Base-by-base conservation (phyloP, 2,113 vertebrate species). In the Otis tarda region DNA sequence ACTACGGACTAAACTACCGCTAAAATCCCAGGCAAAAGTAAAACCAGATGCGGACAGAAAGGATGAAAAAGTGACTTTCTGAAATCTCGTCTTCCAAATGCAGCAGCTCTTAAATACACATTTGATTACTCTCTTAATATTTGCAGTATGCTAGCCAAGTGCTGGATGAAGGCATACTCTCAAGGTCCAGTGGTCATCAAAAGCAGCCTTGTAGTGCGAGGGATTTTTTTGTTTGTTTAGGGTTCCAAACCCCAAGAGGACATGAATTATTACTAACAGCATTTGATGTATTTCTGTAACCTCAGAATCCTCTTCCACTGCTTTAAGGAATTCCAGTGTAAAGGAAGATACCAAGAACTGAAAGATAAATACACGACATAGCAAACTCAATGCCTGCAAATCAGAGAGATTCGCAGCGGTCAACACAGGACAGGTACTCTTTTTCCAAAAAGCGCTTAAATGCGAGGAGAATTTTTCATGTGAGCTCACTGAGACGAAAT, bases 71-170 rank as follows among this genome's bases (percentile, higher is more conserved):
- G 77, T 73, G 90, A 65, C 73, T 78, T 80, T n/a, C 24, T 84
- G 56, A 92, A 89, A 64, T 69, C 30, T 45, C 79, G 80, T 83
- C 76, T 93, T 93, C 80, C 81, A 83, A 90, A 87, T 61, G 55
- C 75, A 89, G 69, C 47, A 82, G 43, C 77, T 93, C 43, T 87
- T 53, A 59, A n/a, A 45, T 22, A 37, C 15, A 52, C 1, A 10
- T 49, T 33, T 81, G 69, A 49, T 35, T 53, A 21, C 5, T 79
- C 43, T 39, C 39, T 77, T n/a, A 81, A 10, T 33, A 78, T 56
- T 33, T 69, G 43, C 16, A 78, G 28, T 30, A 43, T 37, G 61
- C 53, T 68, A 27, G 12, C 5, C 6, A 50, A 85, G n/a, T 35
- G 14, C 8, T 27, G 17, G 20, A 56, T 27, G 65, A 53, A 90